Conservation (phyloP, 2,888 invertebrate genomes). For the Aporophyla lueneburgensis region DNA sequence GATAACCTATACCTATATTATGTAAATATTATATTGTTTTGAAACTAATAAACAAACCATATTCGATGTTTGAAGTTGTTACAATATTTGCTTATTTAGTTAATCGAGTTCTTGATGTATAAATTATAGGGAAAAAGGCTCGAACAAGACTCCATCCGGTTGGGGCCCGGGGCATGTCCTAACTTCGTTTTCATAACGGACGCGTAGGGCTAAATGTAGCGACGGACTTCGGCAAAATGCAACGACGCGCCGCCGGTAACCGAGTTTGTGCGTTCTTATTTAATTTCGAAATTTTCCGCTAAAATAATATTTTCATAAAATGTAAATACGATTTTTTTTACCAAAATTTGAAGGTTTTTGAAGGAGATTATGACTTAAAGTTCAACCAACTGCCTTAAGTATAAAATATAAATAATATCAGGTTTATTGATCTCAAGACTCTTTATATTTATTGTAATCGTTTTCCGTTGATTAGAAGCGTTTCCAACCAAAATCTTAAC, state of each 20-base stretch:
- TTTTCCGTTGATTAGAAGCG: neutral
- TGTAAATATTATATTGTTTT: no score
- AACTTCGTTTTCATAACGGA: constrained; percentile 4
- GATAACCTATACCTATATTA: no score
- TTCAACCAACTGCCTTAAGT: neutral
- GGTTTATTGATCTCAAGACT: neutral
- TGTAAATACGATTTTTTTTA: neutral
- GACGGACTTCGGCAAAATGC: constrained; percentile 11
- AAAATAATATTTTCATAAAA: neutral
- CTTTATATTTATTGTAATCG: neutral
- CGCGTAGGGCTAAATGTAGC: constrained; percentile 18
- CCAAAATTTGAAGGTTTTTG: neutral
- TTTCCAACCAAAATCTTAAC: neutral
- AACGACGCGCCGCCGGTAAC: constrained; percentile 1
- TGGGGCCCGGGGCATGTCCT: neutral
- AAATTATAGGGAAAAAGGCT: neutral
- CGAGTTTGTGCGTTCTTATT: neutral
- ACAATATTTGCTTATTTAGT: neutral
- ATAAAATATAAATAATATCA: neutral
- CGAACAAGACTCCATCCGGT: neutral
- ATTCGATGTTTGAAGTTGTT: no score
- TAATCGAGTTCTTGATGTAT: neutral
- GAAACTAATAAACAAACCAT: no score
- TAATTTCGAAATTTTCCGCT: neutral
- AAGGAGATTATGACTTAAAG: neutral